Evolutionary conservation across 2,797 vertebrate genomes (phyloP).

Genomic region (Rhabdomys pumilio): DNA sequence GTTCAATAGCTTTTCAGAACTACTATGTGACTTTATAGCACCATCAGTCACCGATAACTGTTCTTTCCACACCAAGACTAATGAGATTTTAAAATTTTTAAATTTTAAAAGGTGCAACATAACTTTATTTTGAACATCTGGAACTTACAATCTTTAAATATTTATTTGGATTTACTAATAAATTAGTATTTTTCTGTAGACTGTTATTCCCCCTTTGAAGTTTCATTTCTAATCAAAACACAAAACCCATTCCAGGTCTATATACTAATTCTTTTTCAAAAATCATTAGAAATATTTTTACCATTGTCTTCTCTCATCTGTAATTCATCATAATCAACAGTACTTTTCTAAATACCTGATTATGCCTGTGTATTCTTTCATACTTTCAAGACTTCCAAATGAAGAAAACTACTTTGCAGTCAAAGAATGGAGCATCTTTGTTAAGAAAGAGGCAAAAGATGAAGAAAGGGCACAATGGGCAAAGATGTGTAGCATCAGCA

Average conservation of each 20-base stretch:
- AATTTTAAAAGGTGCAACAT: neutral
- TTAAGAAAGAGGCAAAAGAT: neutral
- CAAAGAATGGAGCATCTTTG: neutral
- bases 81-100: neutral
- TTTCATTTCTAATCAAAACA: neutral
- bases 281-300: slow-evolving; percentile 43
- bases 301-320: neutral
- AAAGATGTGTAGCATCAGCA: neutral
- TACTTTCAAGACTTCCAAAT: neutral
- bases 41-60: neutral
- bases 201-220: neutral
- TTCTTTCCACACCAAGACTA: neutral
- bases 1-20: slow-evolving; percentile 1
- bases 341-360: neutral
- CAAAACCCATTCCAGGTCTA: neutral
- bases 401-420: neutral
- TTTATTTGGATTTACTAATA: neutral
- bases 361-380: neutral
- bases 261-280: slow-evolving; percentile 29
- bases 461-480: too few relatives aligned
- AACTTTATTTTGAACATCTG: slow-evolving; percentile 36
- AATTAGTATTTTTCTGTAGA: neutral
- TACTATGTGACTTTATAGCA: neutral
- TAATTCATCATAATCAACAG: neutral
- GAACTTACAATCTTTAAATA: slow-evolving; percentile 3